phyloP scores from a whole-genome alignment of 2,888 invertebrate genomes.

The Lepidonotus clava region DNA sequence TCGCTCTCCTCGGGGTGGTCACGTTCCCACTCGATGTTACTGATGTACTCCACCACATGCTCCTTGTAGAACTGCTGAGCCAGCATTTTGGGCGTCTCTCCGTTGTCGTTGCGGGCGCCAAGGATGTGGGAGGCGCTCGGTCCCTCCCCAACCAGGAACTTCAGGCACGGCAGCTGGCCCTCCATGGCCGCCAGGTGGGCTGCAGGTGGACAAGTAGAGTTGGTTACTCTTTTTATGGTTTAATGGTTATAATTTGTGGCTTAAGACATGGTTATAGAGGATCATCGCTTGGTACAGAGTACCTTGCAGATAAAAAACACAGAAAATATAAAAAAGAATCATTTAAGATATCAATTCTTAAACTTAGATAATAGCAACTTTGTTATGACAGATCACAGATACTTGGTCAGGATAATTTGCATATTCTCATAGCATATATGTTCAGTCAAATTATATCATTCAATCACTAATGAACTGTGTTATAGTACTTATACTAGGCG shows the following conservation, averaged over 20 bases:
- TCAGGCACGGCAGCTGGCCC: constrained; percentile 79
- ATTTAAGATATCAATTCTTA: background rate
- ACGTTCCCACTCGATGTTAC: constrained; percentile 79
- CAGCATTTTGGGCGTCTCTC: constrained; percentile 80
- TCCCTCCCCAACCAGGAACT: constrained; percentile 77
- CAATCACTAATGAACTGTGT: too few species aligned
- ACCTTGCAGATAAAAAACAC: too few species aligned
- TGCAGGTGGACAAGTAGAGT: too few species aligned
- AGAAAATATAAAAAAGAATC: too few species aligned
- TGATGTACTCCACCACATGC: constrained; percentile 79
- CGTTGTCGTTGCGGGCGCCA: constrained; percentile 80
- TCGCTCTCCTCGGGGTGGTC: constrained; percentile 80
- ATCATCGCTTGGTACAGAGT: too few species aligned
- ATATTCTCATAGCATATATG: too few species aligned
- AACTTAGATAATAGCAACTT: background rate
- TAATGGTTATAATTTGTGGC: background rate
- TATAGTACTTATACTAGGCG: too few species aligned
- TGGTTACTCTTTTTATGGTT: background rate
- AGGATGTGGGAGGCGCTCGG: constrained; percentile 74
- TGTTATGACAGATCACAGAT: background rate
- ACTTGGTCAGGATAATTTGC: background rate
- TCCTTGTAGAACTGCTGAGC: constrained; percentile 80
- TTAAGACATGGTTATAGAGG: too few species aligned
- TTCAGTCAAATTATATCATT: too few species aligned
- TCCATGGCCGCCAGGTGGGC: constrained; percentile 80